These are phyloP conservation scores for Euwallacea similis DNA, from an alignment of 1,140 invertebrate genomes.

Conservation along the genomic window DNA sequence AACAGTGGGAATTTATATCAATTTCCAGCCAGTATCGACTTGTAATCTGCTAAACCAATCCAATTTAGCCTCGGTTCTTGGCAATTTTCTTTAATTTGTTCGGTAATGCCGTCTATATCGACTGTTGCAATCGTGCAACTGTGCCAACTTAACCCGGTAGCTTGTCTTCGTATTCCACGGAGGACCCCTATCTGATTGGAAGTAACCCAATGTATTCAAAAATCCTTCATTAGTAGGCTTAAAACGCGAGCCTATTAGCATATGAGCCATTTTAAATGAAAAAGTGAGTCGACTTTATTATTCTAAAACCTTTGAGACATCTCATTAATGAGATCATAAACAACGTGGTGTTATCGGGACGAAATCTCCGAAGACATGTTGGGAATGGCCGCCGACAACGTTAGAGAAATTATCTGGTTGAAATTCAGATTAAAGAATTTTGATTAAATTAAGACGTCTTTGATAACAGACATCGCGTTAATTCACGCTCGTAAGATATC, in stretches of 20 bases:
- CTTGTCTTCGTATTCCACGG: neutral
- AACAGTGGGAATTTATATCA: conserved; percentile 3
- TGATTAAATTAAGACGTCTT: neutral
- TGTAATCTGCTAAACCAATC: conserved; percentile 11
- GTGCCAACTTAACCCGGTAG: conserved; percentile 4
- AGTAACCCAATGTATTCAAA: neutral
- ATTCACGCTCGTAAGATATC: neutral
- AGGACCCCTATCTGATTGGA: neutral
- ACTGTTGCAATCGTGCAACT: conserved; percentile 7
- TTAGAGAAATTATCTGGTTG: neutral
- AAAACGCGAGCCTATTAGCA: conserved; percentile 1
- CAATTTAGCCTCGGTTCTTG: conserved; percentile 10
- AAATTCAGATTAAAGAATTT: conserved; percentile 6
- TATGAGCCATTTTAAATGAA: conserved; percentile 5
- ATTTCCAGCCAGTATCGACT: conserved; percentile 4
- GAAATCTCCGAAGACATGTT: conserved; percentile 2
- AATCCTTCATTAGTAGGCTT: conserved; percentile 1
- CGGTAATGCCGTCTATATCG: conserved; percentile 11
- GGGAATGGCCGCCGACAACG: neutral
- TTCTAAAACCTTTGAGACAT: conserved; percentile 8
- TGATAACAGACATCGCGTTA: neutral
- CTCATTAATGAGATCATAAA: conserved; percentile 16
- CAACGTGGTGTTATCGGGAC: neutral
- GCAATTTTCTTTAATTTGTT: conserved; percentile 15
- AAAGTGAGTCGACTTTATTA: conserved; percentile 11